A percentile compares a stretch with the other conserved stretches of the same genome.
These are phyloP conservation scores for Saiga tatarica DNA, from an alignment of 2,113 vertebrate species.

Conservation along the genomic window DNA sequence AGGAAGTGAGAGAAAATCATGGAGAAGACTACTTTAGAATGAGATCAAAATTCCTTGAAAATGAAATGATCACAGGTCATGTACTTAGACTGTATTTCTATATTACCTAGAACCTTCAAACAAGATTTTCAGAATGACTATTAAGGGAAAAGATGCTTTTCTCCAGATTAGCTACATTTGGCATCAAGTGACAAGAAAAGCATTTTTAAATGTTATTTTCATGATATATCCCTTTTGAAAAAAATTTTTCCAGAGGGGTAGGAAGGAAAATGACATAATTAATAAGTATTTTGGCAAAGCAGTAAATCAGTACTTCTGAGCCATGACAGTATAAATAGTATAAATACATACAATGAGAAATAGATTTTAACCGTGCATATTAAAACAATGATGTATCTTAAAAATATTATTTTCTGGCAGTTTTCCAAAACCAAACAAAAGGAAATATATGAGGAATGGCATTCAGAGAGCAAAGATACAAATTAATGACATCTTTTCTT, in stretches of 20 bases:
- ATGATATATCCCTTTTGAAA: neutral
- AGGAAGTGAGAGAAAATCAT: neutral
- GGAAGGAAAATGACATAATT: neutral
- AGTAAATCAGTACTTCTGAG: neutral
- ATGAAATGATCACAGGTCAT: neutral
- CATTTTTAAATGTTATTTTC: neutral
- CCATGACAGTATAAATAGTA: neutral
- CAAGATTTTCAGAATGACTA: neutral
- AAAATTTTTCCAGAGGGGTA: neutral
- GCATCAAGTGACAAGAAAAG: neutral
- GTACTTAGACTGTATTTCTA: neutral
- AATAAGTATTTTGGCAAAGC: neutral
- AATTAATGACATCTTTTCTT: neutral
- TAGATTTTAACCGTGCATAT: neutral
- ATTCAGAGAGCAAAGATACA: neutral
- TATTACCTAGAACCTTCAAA: neutral
- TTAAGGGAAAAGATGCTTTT: neutral
- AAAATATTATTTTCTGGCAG: neutral
- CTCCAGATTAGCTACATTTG: neutral
- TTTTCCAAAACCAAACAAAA: slow-evolving; percentile 6
- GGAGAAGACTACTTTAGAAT: neutral
- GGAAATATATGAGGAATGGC: neutral
- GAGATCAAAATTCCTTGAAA: neutral
- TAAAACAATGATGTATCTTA: neutral
- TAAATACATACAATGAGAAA: neutral